phyloP scores from a whole-genome alignment of 2,797 vertebrate species.

The Mionectes olivaceus region DNA sequence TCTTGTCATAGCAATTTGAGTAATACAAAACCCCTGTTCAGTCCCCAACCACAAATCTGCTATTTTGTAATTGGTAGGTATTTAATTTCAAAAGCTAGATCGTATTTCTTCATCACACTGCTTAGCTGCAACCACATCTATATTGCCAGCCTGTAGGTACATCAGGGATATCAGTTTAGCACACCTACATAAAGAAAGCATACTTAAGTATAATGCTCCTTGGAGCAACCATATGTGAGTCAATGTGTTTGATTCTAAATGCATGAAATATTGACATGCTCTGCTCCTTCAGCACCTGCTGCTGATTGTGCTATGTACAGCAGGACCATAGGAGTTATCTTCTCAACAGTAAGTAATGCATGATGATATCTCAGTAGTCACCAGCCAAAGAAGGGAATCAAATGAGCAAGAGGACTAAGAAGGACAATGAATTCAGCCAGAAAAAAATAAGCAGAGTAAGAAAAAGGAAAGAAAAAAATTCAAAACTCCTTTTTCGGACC shows the following conservation, averaged over 20 bases:
- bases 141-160: neutral
- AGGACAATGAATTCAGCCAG: conserved; percentile 1
- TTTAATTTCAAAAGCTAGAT: neutral
- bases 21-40: neutral
- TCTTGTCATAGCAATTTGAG: neutral
- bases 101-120: neutral
- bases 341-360: conserved; percentile 54
- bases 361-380: conserved; percentile 36
- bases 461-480: neutral
- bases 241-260: conserved; percentile 35
- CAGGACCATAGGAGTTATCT: conserved; percentile 4
- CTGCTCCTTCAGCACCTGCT: conserved; percentile 50
- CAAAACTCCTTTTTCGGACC: accelerated
- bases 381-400: conserved; percentile 3
- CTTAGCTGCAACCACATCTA: neutral
- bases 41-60: neutral
- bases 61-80: neutral
- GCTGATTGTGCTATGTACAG: neutral
- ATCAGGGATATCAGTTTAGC: neutral
- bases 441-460: neutral
- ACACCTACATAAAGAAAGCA: neutral
- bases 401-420: neutral
- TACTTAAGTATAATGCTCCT: neutral
- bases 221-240: conserved; percentile 14
- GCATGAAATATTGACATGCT: conserved; percentile 50